Conservation (phyloP, 2,888 invertebrate genomes). For the Tachina fera region DNA sequence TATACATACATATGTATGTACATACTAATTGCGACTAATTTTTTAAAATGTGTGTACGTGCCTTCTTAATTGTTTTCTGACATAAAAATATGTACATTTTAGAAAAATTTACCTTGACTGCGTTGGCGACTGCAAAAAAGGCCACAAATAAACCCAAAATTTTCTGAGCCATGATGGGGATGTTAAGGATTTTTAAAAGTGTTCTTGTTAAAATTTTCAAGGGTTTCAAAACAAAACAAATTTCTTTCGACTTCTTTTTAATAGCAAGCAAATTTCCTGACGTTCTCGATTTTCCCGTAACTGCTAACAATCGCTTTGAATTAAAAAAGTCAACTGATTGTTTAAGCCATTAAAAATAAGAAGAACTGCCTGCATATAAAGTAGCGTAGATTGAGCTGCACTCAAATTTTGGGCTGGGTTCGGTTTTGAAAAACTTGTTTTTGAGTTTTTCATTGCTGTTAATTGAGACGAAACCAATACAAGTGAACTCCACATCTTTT, state of each 20-base stretch:
- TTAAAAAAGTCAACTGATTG: slow-evolving; percentile 52
- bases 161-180: slow-evolving; percentile 73
- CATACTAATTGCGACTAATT: not conserved
- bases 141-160: slow-evolving; percentile 75
- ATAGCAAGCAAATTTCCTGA: slow-evolving; percentile 5
- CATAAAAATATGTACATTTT: not conserved
- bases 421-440: slow-evolving; percentile 60
- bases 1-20: not conserved
- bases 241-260: slow-evolving; percentile 15
- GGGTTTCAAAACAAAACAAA: slow-evolving; percentile 19
- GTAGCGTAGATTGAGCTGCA: slow-evolving; percentile 31
- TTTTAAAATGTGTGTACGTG: slow-evolving; percentile 26
- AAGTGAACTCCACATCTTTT: not conserved
- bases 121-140: slow-evolving; percentile 75
- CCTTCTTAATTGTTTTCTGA: slow-evolving; percentile 29
- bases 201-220: slow-evolving; percentile 26
- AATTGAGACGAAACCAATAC: slow-evolving; percentile 14
- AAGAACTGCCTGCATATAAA: slow-evolving; percentile 19
- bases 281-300: not conserved
- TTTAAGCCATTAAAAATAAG: slow-evolving; percentile 51
- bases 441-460: slow-evolving; percentile 55
- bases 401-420: slow-evolving; percentile 68
- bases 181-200: slow-evolving; percentile 24
- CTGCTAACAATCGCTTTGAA: slow-evolving; percentile 59
- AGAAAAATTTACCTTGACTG: slow-evolving; percentile 75